Evolutionary conservation across 2,797 vertebrate genomes (phyloP), one percentile per base, ranked within the genome.

Genomic region (Halcyon chelicuti): DNA sequence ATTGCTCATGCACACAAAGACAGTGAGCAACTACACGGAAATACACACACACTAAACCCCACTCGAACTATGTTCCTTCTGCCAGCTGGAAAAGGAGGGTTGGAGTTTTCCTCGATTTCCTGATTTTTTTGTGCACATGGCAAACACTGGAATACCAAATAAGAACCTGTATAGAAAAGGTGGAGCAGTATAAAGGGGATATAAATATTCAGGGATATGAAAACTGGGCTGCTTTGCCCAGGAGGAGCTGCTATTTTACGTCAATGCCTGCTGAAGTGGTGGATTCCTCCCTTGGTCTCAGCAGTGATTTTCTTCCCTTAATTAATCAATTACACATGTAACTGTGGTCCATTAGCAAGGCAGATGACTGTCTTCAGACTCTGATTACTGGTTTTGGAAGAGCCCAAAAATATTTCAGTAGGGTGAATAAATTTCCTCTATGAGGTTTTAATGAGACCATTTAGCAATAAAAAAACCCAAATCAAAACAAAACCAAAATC

Each of bases 311-410:
- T 89, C 58, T 2, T 96, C 83, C 79, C 81, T 94, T 97, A 97
- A 97, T 97, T 97, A 97, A 96, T 97, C 94, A 97, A 96, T 95
- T 96, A 95, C 95, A 93, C 86, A 47, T 72, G 80, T 95, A 95
- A 87, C 93, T 86, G 92, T 77, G 90, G 93, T 88, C 90, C 88
- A 97, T 96, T 94, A 96, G 93, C 89, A 91, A 96, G 79, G 95
- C 91, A 96, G 94, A 86, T 94, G 78, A 95, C 76, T 94, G 93
- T 94, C 96, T 96, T 96, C 90, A 93, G 90, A 67, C 6, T 54
- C 77, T 87, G 90, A 95, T 96, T 93, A 90, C 77, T 84, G 90
- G 93, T 76, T 94, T 96, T 15, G 29, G 63, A 94, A 92, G 25
- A 88, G 67, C 67, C 55, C 80, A 79, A 87, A 94, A 93, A 91